Base-by-base conservation (phyloP, 1,140 invertebrate species). In the Scaptomyza graminum region DNA sequence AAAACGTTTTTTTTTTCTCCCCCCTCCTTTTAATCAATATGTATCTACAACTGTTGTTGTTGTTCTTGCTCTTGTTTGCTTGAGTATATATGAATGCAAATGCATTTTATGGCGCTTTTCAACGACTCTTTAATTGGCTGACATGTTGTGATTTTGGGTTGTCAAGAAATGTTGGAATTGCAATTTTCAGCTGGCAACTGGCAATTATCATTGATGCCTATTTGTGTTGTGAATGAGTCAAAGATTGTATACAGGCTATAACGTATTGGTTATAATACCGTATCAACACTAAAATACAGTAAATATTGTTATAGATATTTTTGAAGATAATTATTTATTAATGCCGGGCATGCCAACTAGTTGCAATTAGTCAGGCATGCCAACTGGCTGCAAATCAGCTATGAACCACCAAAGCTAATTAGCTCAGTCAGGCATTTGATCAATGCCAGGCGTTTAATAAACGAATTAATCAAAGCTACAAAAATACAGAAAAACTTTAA, bases 131-230 rank as follows among this genome's bases (percentile, higher is more conserved):
- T 87, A 87, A 88, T 87, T 88, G 83, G 63, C 75, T 83, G 82
- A 83, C 82, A 87, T 87, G 83, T 87, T 87, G 78, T 87, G 82
- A 87, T 87, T 88, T 79, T n/a, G 72, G 64, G 44, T 76, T 88
- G 82, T 88, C 82, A 88, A 82, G 49, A 60, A 61, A 34, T 18
- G 15, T 43, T 61, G 52, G 52, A 63, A 69, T 61, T 57, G 62
- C 62, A 72, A 73, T 34, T 44, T 61, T 44, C 64, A 68, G 62
- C 50, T 61, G 43, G 16, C 49, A 46, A 44, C 37, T 55, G 63
- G 67, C 63, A 85, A 85, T 76, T 76, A 85, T 74, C 73, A 73
- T 66, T 49, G 54, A 39, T 31, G 31, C 16, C 49, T 22, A 22
- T 22, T 22, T 22, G 18, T 22, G 18, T 22, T 22, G 18, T 22